Base-by-base conservation (phyloP, 1,140 invertebrate genomes). In the Odontomachus brunneus region DNA sequence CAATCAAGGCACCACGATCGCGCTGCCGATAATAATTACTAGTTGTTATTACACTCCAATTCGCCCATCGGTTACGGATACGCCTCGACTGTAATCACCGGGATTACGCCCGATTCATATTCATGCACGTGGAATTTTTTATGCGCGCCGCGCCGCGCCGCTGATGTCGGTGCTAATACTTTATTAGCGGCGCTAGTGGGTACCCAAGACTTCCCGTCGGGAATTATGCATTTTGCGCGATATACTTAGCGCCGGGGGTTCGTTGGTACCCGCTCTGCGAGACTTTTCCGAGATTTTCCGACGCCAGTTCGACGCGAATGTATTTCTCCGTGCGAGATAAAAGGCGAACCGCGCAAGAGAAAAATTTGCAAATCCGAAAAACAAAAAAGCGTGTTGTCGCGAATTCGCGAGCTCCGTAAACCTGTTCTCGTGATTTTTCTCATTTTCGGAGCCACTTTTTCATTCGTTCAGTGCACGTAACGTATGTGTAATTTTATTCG, bases 21-120 rank as follows among this genome's bases (percentile, higher is more conserved):
- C 51, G 51, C 63, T 71, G 55, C 86, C 78, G 72, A 88, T 88
- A 88, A 87, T 88, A 88, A 88, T 87, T 87, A 84, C 82, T 57
- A 84, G 82, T 87, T 84, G 86, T 88, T 88, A 88, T 88, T 82
- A 88, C 86, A 87, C 85, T 88, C 82, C 82, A 88, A 88, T 88
- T 88, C 85, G 76, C 83, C 74, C 63, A 62, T 88, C 82, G 85
- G 85, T 88, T 81, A 82, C 71, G 85, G 85, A 82, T 84, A 84
- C 85, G 82, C 86, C 63, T 84, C 82, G 86, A 55, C 65, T 66
- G 69, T 86, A 87, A 87, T 87, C 82, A 86, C 84, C 65, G 26
- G 72, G 57, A 72, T 73, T 55, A 65, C 84, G 48, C 29, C 53
- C 81, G 66, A 87, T 87, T 87, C 85, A 87, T 87, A 87, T 87